A percentile compares a stretch with the other conserved stretches of the same genome.
phyloP scores from a whole-genome alignment of 2,888 invertebrate genomes.

The Chrysomela aeneicollis region DNA sequence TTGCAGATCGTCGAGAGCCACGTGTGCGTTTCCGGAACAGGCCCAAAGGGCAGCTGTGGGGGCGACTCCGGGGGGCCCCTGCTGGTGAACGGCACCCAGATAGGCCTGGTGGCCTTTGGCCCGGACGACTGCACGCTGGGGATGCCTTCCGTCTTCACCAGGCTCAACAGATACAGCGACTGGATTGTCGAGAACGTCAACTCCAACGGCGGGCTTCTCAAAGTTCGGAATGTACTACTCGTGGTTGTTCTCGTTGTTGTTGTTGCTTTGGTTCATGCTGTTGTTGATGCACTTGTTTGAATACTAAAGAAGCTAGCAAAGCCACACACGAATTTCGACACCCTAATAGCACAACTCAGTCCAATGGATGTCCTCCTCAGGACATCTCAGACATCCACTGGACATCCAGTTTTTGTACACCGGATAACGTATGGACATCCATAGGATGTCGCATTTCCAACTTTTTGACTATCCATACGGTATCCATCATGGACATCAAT shows the following conservation, averaged over 20 bases:
- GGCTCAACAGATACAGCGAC: conserved; percentile 30
- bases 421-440: too few species aligned
- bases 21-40: conserved; percentile 37
- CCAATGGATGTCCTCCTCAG: too few species aligned
- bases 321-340: too few species aligned
- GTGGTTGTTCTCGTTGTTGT: not conserved
- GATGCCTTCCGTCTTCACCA: conserved; percentile 39
- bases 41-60: conserved; percentile 35
- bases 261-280: not conserved
- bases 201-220: not conserved
- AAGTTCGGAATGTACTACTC: not conserved
- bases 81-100: conserved; percentile 35
- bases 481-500: too few species aligned
- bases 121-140: conserved; percentile 29
- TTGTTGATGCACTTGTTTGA: not conserved
- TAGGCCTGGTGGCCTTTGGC: conserved; percentile 43
- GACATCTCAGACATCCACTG: too few species aligned
- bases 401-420: too few species aligned
- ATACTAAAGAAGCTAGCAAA: too few species aligned
- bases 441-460: too few species aligned
- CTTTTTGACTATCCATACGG: too few species aligned
- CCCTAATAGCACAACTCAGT: too few species aligned
- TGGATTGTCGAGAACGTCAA: conserved; percentile 35
- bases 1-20: conserved; percentile 21
- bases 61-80: conserved; percentile 45